phyloP scores from a whole-genome alignment of 1,140 invertebrate genomes.

The Lepidotrigona ventralis region DNA sequence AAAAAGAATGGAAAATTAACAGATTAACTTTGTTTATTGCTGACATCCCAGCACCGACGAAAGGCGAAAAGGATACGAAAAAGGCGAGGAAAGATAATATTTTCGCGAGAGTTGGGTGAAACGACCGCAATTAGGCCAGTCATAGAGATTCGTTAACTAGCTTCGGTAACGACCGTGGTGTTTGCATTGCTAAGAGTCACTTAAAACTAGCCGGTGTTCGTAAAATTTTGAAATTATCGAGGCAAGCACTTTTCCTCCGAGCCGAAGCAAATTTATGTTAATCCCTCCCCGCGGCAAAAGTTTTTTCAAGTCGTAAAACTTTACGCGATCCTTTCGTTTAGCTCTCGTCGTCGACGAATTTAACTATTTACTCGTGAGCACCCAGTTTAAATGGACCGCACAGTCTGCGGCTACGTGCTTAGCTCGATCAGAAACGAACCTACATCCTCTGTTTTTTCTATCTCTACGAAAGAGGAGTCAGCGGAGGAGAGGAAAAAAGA shows the following conservation, averaged over 20 bases:
- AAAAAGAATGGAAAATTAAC: background rate
- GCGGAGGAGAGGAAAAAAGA: background rate
- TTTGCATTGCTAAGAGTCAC: constrained; percentile 35
- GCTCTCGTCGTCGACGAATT: constrained; percentile 39
- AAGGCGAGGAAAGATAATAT: background rate
- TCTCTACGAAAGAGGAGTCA: background rate
- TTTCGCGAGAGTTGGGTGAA: constrained; percentile 17
- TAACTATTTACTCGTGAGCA: constrained; percentile 29
- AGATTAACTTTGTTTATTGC: background rate
- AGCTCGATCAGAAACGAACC: constrained; percentile 30
- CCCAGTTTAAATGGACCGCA: background rate
- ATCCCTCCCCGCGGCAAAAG: constrained; percentile 27
- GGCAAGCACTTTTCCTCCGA: background rate
- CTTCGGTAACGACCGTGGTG: constrained; percentile 16
- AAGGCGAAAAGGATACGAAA: too few species aligned
- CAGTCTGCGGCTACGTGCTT: background rate
- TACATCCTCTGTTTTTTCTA: background rate
- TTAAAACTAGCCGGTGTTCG: constrained; percentile 46
- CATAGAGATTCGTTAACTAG: constrained; percentile 23
- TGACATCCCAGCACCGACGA: background rate
- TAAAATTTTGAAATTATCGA: constrained; percentile 58
- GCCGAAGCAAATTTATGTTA: constrained; percentile 58
- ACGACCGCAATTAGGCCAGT: constrained; percentile 28
- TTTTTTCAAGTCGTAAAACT: constrained; percentile 49
- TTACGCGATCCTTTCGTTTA: constrained; percentile 36